phyloP scores from a whole-genome alignment of 37 sponge, comb jelly and placozoan species.

The Diacarnus erythraeanus region DNA sequence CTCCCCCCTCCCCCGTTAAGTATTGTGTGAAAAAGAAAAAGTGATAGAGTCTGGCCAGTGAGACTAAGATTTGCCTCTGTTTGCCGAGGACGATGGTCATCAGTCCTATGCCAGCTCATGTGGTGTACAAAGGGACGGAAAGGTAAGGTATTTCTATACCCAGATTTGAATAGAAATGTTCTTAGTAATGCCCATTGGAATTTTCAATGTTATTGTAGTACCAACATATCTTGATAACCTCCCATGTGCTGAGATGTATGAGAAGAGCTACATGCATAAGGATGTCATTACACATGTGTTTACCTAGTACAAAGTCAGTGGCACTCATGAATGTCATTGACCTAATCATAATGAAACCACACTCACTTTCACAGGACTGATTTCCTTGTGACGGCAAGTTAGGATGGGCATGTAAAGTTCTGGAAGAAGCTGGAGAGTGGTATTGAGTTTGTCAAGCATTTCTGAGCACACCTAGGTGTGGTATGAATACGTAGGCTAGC shows the following conservation, averaged over 20 bases:
- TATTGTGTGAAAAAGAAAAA: too few species aligned
- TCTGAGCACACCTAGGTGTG: slow-evolving; percentile 86
- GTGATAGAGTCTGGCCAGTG: too few species aligned
- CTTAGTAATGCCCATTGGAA: background rate
- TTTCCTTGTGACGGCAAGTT: slow-evolving; percentile 88
- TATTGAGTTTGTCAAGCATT: slow-evolving; percentile 98
- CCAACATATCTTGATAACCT: slow-evolving; percentile 73
- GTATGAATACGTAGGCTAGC: too few species aligned
- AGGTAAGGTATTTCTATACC: slow-evolving; percentile 18
- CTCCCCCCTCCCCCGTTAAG: too few species aligned
- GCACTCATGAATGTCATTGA: background rate
- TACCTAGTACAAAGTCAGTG: slow-evolving; percentile 77
- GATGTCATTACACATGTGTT: slow-evolving; percentile 78
- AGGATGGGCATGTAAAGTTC: slow-evolving; percentile 97
- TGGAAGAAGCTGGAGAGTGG: slow-evolving; percentile 94
- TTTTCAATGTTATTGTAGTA: too few species aligned
- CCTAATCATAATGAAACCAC: background rate
- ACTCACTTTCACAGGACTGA: slow-evolving; percentile 69
- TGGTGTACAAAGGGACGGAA: slow-evolving; percentile 15
- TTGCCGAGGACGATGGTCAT: slow-evolving; percentile 47
- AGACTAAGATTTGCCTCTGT: background rate
- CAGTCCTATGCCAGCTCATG: slow-evolving; percentile 45
- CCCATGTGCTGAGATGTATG: slow-evolving; percentile 88
- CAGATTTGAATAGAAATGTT: background rate
- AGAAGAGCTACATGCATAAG: slow-evolving; percentile 95